phyloP scores from a whole-genome alignment of 2,113 vertebrate species.

The Caranx melampygus region DNA sequence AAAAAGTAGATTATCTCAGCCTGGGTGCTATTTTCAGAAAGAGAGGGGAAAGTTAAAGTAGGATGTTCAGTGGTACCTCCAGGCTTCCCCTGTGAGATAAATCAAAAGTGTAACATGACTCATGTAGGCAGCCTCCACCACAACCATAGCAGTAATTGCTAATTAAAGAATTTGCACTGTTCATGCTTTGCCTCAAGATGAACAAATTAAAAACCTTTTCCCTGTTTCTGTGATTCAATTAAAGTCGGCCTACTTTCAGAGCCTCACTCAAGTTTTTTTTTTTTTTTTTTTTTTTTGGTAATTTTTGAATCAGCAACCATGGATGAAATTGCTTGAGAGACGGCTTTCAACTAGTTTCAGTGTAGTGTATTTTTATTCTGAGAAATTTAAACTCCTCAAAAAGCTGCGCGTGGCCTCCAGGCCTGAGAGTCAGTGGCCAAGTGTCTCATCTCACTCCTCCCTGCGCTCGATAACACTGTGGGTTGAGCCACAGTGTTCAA shows the following conservation, averaged over 20 bases:
- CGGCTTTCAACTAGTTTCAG: slow-evolving; percentile 30
- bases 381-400: slow-evolving; percentile 11
- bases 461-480: background rate
- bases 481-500: background rate
- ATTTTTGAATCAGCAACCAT: slow-evolving; percentile 34
- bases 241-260: slow-evolving; percentile 68
- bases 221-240: slow-evolving; percentile 66
- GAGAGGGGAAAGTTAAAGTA: slow-evolving; percentile 28
- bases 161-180: slow-evolving; percentile 68
- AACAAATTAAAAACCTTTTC: slow-evolving; percentile 67
- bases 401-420: slow-evolving; percentile 13
- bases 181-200: slow-evolving; percentile 71
- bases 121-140: slow-evolving; percentile 55
- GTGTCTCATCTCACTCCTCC: background rate
- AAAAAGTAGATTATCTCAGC: slow-evolving; percentile 42
- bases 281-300: slow-evolving; percentile 8
- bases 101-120: slow-evolving; percentile 66
- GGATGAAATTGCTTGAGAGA: slow-evolving; percentile 45
- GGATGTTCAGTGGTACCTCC: slow-evolving; percentile 28
- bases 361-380: slow-evolving; percentile 18
- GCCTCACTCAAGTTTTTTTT: background rate
- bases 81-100: slow-evolving; percentile 46
- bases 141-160: slow-evolving; percentile 42
- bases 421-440: slow-evolving; percentile 6
- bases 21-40: slow-evolving; percentile 54